Base-by-base conservation (phyloP, 1,140 invertebrate genomes). In the Stenopsyche tienmushanensis region DNA sequence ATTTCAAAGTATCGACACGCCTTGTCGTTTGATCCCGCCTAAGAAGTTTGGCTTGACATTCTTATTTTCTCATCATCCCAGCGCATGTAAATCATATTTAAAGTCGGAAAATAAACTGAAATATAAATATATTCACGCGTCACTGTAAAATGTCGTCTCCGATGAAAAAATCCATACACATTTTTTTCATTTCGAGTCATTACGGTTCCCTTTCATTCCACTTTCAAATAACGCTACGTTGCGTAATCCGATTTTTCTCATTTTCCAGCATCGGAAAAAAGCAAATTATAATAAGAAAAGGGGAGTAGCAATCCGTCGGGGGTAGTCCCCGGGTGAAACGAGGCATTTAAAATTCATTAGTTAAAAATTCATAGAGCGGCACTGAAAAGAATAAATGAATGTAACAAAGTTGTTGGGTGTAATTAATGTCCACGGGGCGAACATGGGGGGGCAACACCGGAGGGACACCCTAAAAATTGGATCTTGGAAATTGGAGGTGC, bases 301-400 rank as follows among this genome's bases (percentile, higher is more conserved):
- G 9, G 50, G 25, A 20, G 25, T 17, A 24, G 50, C 20, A 21
- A 24, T 21, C 25, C 57, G 45, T 49, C 21, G 23, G 41, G 25
- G 59, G 24, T 34, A 34, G 5, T 13, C 29, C 29, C 29, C 29
- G 67, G 67, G 64, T 64, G 67, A 66, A 64, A 66, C 64, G 68
- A 52, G 62, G 65, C 68, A 70, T 70, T 70, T 70, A 70, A 70
- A 70, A 70, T 70, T 70, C 68, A 70, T 70, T 70, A 70, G 68
- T 70, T 70, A 70, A 70, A 70, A 70, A 70, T 70, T 70, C 68
- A 70, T 70, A 70, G 64, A 70, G 68, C 68, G 62, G 65, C 68
- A 70, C 64, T 62, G 68, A 70, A 70, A 70, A 66, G 68, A 70
- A 70, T 70, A 70, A 70, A 70, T 70, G 68, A 64, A 70, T 66